These are phyloP conservation scores for Drosophila suboccidentalis DNA, from an alignment of 2,888 invertebrate species.

Conservation along the genomic window DNA sequence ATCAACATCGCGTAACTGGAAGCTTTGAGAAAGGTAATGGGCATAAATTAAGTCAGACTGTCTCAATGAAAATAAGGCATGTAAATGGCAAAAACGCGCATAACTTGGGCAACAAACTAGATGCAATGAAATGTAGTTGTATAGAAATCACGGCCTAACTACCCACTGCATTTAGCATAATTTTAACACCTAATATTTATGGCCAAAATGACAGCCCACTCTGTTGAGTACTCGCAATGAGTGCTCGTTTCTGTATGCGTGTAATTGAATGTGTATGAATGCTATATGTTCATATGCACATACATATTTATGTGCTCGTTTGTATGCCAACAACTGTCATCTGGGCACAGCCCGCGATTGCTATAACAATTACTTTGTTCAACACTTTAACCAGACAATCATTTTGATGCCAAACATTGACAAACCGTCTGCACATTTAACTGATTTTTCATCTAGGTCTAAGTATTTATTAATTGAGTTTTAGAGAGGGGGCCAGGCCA, in stretches of 20 bases:
- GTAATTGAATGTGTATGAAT: constrained; percentile 18
- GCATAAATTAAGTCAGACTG: constrained; percentile 51
- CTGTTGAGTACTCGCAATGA: constrained; percentile 32
- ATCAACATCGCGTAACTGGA: constrained; percentile 42
- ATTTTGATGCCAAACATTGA: constrained; percentile 42
- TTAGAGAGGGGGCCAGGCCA: constrained; percentile 11
- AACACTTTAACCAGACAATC: constrained; percentile 50
- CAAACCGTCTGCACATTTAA: constrained; percentile 32
- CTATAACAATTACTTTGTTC: constrained; percentile 56
- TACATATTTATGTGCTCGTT: constrained; percentile 66
- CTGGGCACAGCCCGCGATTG: constrained; percentile 54
- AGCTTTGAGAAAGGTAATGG: constrained; percentile 50
- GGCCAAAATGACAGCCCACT: constrained; percentile 63
- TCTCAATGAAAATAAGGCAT: constrained; percentile 36
- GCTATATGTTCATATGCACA: constrained; percentile 10
- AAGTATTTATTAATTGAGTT: constrained; percentile 31
- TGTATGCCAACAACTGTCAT: constrained; percentile 64
- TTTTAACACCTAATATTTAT: constrained; percentile 69
- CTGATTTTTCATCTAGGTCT: constrained; percentile 4
- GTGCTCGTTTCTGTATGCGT: constrained; percentile 17
- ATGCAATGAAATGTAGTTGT: constrained; percentile 54
- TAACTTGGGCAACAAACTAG: constrained; percentile 43
- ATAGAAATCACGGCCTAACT: constrained; percentile 46
- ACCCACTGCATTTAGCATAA: constrained; percentile 68
- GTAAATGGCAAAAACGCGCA: constrained; percentile 17